Conservation (phyloP, 2,797 vertebrate species). For the Characodon lateralis region DNA sequence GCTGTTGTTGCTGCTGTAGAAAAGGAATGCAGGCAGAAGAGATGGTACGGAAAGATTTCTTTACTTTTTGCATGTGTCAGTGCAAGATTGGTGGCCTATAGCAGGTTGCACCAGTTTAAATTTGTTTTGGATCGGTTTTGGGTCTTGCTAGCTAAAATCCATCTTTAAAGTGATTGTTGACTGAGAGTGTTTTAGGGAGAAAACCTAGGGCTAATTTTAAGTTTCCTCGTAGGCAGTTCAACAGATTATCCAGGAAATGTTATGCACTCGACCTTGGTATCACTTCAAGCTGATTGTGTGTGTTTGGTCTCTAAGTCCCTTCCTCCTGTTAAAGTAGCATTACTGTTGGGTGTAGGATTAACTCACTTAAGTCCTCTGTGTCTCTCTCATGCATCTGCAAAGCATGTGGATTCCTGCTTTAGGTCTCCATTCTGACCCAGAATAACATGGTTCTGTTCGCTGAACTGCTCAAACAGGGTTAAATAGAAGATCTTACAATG, state of each 20-base stretch:
- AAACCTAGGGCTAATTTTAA: conserved; percentile 30
- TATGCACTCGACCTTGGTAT: conserved; percentile 43
- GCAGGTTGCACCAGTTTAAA: conserved; percentile 18
- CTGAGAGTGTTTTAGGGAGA: conserved; percentile 4
- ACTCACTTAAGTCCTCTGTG: conserved; percentile 50
- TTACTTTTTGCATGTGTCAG: conserved; percentile 42
- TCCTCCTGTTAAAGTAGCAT: conserved; percentile 71
- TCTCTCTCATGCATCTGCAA: conserved; percentile 36
- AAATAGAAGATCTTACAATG: conserved; percentile 2
- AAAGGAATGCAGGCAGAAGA: conserved; percentile 49
- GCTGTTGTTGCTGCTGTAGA: conserved; percentile 63
- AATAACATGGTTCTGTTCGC: conserved; percentile 47
- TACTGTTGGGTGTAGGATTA: conserved; percentile 69
- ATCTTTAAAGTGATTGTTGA: conserved; percentile 5
- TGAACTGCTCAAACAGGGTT: conserved; percentile 9
- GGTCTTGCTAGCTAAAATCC: neutral
- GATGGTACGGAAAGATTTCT: conserved; percentile 52
- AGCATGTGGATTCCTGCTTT: conserved; percentile 49
- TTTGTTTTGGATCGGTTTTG: neutral
- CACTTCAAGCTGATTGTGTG: conserved; percentile 59
- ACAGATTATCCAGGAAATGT: conserved; percentile 63
- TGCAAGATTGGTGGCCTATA: conserved; percentile 6
- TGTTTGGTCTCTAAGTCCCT: conserved; percentile 68
- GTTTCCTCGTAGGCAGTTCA: conserved; percentile 42
- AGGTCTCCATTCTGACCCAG: conserved; percentile 50